Conservation (phyloP, 2,113 vertebrate genomes). For the Megaceryle maxima region DNA sequence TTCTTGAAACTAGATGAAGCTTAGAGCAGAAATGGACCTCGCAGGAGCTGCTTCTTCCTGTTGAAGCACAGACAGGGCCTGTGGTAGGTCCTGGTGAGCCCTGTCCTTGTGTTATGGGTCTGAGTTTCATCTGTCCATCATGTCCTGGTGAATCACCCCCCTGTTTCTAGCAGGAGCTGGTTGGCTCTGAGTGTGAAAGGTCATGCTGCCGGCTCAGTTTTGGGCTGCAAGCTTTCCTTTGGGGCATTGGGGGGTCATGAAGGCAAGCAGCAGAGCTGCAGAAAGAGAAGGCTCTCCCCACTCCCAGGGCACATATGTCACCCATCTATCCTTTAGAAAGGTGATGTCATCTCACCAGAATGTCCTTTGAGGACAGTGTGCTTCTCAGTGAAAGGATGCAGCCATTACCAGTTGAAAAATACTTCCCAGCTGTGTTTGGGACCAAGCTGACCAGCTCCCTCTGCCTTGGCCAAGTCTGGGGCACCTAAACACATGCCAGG, state of each 20-base stretch:
- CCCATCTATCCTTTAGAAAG: background rate
- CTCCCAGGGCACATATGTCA: background rate
- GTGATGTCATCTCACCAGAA: background rate
- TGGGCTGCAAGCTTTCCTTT: background rate
- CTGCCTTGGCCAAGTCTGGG: background rate
- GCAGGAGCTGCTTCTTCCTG: background rate
- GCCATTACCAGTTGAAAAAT: background rate
- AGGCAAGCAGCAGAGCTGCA: fast-evolving
- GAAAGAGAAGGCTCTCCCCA: background rate
- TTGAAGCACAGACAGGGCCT: background rate
- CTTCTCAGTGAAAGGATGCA: background rate
- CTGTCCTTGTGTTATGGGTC: background rate
- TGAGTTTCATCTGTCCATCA: background rate
- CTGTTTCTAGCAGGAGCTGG: fast-evolving
- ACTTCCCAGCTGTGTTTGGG: background rate
- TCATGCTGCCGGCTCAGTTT: background rate
- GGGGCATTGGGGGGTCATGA: background rate
- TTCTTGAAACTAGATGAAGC: background rate
- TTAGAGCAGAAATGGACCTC: background rate
- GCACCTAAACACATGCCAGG: background rate
- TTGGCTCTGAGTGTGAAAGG: background rate
- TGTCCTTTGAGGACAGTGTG: background rate
- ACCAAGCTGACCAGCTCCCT: background rate
- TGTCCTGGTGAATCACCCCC: fast-evolving
- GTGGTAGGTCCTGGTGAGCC: background rate